phyloP scores from a whole-genome alignment of 2,888 invertebrate species.

The Flexamia atlantica region DNA sequence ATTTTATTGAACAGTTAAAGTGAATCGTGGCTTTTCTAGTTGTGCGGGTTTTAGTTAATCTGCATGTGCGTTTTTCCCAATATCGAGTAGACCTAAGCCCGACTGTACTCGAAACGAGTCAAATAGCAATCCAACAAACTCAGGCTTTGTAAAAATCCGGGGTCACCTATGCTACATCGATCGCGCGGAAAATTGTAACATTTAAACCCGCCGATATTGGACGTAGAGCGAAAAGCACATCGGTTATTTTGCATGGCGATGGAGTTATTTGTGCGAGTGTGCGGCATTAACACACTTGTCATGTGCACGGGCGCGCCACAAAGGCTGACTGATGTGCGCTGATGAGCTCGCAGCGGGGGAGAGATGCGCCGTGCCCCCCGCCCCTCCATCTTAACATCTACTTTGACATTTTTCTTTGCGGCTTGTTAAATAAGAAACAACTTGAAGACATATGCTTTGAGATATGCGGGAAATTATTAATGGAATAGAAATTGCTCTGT shows the following conservation, averaged over 20 bases:
- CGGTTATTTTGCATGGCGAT: constrained; percentile 29
- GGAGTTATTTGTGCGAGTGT: constrained; percentile 49
- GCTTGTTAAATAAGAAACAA: constrained; percentile 11
- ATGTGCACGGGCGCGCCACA: constrained; percentile 35
- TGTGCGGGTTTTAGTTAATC: too few species aligned
- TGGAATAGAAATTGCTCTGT: neutral
- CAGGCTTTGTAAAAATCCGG: too few species aligned
- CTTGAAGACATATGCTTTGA: neutral
- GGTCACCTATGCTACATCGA: too few species aligned
- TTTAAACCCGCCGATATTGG: neutral
- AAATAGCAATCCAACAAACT: too few species aligned
- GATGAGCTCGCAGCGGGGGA: constrained; percentile 51
- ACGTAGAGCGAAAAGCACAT: neutral
- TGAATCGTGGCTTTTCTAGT: too few species aligned
- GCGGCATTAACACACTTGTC: constrained; percentile 52
- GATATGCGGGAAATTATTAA: too few species aligned
- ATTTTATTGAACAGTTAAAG: too few species aligned
- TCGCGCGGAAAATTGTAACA: too few species aligned
- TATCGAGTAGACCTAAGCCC: too few species aligned
- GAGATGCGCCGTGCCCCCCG: neutral
- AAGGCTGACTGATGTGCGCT: constrained; percentile 54
- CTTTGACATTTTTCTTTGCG: constrained; percentile 35
- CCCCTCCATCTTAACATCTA: constrained; percentile 27
- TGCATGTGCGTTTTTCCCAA: too few species aligned
- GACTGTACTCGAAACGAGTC: too few species aligned